Base-by-base conservation (phyloP, 2,797 vertebrate genomes). In the Falco naumanni region DNA sequence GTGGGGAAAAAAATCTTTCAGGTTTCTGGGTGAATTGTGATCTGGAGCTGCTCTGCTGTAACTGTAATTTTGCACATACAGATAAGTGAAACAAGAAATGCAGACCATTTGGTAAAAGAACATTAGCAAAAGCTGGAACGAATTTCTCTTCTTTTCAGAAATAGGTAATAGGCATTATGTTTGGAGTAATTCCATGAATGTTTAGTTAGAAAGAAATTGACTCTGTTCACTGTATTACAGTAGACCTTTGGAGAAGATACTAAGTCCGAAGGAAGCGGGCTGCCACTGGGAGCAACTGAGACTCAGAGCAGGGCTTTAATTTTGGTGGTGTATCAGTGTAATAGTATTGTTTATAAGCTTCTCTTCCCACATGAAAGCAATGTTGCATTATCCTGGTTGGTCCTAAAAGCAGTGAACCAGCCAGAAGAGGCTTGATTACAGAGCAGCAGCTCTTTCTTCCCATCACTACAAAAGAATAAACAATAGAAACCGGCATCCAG, bases 381-480 rank as follows among this genome's bases (percentile, higher is more conserved):
- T 0, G 9, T 25, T 85, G 86, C 66, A 66, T 95, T 96, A 90
- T 87, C 74, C 93, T 57, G 60, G 21, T 79, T 50, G 76, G 87
- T 78, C 59, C 74, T 80, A 43, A 96, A 85, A 95, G 92, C 59
- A 21, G 86, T 3, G 11, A 45, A 43, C 24, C 64, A 84, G 89
- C 89, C 69, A 85, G 93, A 88, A 88, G 90, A 54, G 76, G 70
- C 77, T 69, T 92, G 91, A 94, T 96, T 95, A 92, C 74, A 91
- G 82, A 70, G 88, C 89, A 82, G 92, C 86, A 47, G 82, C 75
- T 64, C 81, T 75, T 57, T 85, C 93, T 95, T 94, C 90, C 92
- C 95, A 79, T 96, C 78, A n/a, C 88, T 96, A 91, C 91, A 89
- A 77, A 94, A 95, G 95, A 89, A 89, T 64, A 96, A 82, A 92